These are phyloP conservation scores for Grapholita molesta DNA, from an alignment of 1,140 invertebrate species.

Conservation along the genomic window DNA sequence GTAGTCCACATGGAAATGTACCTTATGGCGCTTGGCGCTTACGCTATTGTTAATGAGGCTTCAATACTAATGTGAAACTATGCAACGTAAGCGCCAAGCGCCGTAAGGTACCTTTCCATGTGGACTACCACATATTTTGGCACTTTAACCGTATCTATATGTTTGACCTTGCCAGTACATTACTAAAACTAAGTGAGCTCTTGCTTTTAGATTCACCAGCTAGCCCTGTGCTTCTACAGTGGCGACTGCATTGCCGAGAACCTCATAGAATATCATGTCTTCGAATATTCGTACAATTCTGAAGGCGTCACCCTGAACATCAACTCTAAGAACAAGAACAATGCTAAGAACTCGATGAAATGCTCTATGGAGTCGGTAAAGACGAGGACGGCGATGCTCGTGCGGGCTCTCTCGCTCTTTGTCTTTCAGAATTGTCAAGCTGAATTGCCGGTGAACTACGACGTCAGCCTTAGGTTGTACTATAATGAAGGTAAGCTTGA, in stretches of 20 bases:
- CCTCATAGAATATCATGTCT: slow-evolving; percentile 55
- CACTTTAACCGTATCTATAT: too few relatives aligned
- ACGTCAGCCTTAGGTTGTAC: slow-evolving; percentile 56
- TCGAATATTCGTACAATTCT: slow-evolving; percentile 53
- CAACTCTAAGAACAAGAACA: slow-evolving; percentile 35
- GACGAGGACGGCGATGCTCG: background rate
- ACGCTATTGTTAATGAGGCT: too few relatives aligned
- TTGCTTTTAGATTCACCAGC: slow-evolving; percentile 43
- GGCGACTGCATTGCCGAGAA: slow-evolving; percentile 46
- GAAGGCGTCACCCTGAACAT: slow-evolving; percentile 48
- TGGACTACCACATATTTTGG: too few relatives aligned
- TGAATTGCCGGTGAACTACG: slow-evolving; percentile 32
- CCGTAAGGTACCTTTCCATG: too few relatives aligned
- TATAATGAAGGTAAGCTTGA: slow-evolving; percentile 58
- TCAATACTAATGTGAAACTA: too few relatives aligned
- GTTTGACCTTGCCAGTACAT: too few relatives aligned
- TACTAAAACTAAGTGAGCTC: background rate
- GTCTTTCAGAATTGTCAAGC: slow-evolving; percentile 41
- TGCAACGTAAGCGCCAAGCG: too few relatives aligned
- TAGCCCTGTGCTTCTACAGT: slow-evolving; percentile 62
- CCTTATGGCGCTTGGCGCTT: too few relatives aligned
- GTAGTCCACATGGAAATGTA: too few relatives aligned
- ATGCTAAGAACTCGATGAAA: background rate
- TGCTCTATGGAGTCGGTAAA: background rate
- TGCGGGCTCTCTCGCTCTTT: background rate